phyloP scores from a whole-genome alignment of 2,888 invertebrate genomes.

The Drosophila greeni region DNA sequence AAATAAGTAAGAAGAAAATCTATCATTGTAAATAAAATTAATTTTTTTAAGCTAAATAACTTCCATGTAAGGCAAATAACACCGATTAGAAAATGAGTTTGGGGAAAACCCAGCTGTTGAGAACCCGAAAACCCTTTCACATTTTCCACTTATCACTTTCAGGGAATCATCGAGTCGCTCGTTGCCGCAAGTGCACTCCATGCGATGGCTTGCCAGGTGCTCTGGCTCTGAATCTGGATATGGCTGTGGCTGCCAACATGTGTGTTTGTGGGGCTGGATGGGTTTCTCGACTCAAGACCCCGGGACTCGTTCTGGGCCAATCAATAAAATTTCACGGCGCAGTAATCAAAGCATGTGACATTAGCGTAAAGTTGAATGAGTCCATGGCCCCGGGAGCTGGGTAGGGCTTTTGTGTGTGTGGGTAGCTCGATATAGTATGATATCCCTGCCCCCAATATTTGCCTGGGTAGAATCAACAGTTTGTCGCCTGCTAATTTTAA shows the following conservation, averaged over 20 bases:
- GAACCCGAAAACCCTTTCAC: conserved; percentile 5
- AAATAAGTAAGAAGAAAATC: not conserved
- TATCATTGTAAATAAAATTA: too few species aligned
- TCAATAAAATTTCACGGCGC: conserved; percentile 78
- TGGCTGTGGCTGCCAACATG: conserved; percentile 13
- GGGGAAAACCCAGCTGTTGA: not conserved
- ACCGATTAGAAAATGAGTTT: not conserved
- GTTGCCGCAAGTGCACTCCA: conserved; percentile 35
- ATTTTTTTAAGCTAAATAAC: too few species aligned
- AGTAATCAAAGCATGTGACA: conserved; percentile 77
- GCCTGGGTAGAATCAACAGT: conserved; percentile 63
- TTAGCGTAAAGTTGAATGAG: conserved; percentile 74
- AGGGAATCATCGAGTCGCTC: conserved; percentile 27
- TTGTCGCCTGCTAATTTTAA: conserved; percentile 70
- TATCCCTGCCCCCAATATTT: conserved; percentile 28
- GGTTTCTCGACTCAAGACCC: conserved; percentile 28
- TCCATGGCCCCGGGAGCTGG: conserved; percentile 46
- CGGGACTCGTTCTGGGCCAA: conserved; percentile 60
- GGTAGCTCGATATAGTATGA: conserved; percentile 57
- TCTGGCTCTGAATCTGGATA: conserved; percentile 8
- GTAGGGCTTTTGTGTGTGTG: conserved; percentile 54
- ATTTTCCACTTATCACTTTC: conserved; percentile 7
- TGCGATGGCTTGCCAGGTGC: conserved; percentile 30
- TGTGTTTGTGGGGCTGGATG: conserved; percentile 13
- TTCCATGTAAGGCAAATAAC: too few species aligned